Conservation (phyloP, 2,888 invertebrate species). For the Leptopterna dolabrata region DNA sequence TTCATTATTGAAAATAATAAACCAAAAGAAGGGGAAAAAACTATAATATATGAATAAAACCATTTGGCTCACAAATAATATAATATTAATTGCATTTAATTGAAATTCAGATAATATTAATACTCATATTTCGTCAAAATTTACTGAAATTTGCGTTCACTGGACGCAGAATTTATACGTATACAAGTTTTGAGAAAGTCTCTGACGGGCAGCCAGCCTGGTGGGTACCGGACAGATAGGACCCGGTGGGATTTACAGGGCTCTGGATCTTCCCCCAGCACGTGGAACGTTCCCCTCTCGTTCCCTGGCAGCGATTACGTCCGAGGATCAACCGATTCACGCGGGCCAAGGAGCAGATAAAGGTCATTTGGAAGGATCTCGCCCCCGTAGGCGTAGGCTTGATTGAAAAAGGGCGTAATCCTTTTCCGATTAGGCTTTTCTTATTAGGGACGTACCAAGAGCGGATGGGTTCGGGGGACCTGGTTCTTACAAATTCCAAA, state of each 20-base stretch:
- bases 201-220: background rate
- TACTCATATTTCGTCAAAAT: too few species aligned
- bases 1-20: too few species aligned
- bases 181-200: background rate
- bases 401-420: slow-evolving; percentile 51
- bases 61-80: too few species aligned
- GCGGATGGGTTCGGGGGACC: background rate
- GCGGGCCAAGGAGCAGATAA: slow-evolving; percentile 44
- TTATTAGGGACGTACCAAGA: slow-evolving; percentile 13
- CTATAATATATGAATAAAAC: too few species aligned
- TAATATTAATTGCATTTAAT: too few species aligned
- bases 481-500: slow-evolving; percentile 1
- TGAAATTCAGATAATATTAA: too few species aligned
- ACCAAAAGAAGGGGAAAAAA: too few species aligned
- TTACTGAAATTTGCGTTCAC: too few species aligned
- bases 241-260: slow-evolving; percentile 18
- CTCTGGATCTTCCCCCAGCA: slow-evolving; percentile 15
- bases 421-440: slow-evolving; percentile 46
- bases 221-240: background rate
- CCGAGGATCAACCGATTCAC: slow-evolving; percentile 46
- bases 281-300: slow-evolving; percentile 22
- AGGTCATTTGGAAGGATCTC: slow-evolving; percentile 44
- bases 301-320: slow-evolving; percentile 43
- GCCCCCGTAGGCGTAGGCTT: slow-evolving; percentile 5
- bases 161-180: too few species aligned